Evolutionary conservation across 2,888 invertebrate genomes (phyloP), one percentile per base, ranked within the genome.

Genomic region (Conus canariensis): DNA sequence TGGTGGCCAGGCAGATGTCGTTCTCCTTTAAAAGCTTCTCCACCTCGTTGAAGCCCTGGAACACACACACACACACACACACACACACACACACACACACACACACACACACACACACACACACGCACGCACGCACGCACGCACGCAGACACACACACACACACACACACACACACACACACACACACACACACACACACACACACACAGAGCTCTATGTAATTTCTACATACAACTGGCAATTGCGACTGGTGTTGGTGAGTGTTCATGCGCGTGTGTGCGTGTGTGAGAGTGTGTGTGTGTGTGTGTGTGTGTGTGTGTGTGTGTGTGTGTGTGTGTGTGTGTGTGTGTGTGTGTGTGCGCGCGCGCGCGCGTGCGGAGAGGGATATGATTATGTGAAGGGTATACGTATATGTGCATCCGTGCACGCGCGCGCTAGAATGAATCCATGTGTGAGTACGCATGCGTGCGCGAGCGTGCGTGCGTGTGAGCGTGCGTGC

Each of bases 1-100:
- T 99, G 89, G 98, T 97, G 0, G 99, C 99, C 93, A 99, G 98
- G 97, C 99, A 99, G 96, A 99, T 98, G 93, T 98, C 97, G 96
- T 98, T 97, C 93, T 97, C 97, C 0, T 98, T 98, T 90, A 99
- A 97, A 80, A 98, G 97, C 90, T 98, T 98, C 96, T 99, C 99
- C 92, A 99, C 96, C 95, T 99, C 99, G 96, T 99, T 98, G 95
- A 98, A 99, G 16, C 99, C 99, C 99, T 99, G 16, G 60, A 64
- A 64, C 60, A 64, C 30, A 6, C 45, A 30, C 80, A 80, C 10
- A 14, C 80, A 80, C 6, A 10, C 80, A 30, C 1, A 14, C 7
- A 64, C 5, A 64, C 64, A 64, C 64, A 64, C 64, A 64, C 64
- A 83, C 83, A 58, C 56, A 83, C 45, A 58, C 83, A 45, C 56